Base-by-base conservation (phyloP, 2,888 invertebrate species). In the Brachyptera risi region DNA sequence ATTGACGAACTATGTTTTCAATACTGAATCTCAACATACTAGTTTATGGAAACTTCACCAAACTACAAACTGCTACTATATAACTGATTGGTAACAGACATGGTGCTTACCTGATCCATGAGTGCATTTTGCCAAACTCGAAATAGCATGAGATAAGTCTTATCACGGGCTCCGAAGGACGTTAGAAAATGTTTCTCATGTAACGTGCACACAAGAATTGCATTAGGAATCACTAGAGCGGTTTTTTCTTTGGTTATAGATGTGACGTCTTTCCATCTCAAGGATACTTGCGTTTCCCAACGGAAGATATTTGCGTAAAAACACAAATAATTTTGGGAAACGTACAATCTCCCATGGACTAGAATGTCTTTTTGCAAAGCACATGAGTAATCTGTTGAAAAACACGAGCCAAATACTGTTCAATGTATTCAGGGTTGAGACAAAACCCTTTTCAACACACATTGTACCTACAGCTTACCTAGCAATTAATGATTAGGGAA, bases 251-350 rank as follows among this genome's bases (percentile, higher is more conserved):
- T 97, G 42, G 95, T 95, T 73, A 98, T 92, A 56, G 91, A 86
- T 4, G 90, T 88, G 63, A 98, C 90, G 71, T 96, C 95, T 73
- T 89, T 91, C 87, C 93, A 93, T 68, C 86, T 85, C 58, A 96
- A 81, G 57, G 84, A 86, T 65, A 96, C 81, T 73, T 83, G 84
- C 4, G 95, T 96, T 78, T 96, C 96, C 96, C 96, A 97, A 70
- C 93, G 87, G 76, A 98, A 95, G 73, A 98, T 96, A 76, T 95
- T 97, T 21, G 97, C 96, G 80, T 97, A 92, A 80, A 98, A 98
- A 76, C 96, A 96, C 63, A 97, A 83, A 81, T 91, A 94, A 76
- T 92, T 92, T 78, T 94, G 94, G 0, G 96, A 93, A 51, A 96
- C 90, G 79, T 96, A 98, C 70, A 98, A 82, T 24, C 97, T 85